Evolutionary conservation across 2,797 vertebrate species (phyloP).

Genomic region (Propithecus perrieri): DNA sequence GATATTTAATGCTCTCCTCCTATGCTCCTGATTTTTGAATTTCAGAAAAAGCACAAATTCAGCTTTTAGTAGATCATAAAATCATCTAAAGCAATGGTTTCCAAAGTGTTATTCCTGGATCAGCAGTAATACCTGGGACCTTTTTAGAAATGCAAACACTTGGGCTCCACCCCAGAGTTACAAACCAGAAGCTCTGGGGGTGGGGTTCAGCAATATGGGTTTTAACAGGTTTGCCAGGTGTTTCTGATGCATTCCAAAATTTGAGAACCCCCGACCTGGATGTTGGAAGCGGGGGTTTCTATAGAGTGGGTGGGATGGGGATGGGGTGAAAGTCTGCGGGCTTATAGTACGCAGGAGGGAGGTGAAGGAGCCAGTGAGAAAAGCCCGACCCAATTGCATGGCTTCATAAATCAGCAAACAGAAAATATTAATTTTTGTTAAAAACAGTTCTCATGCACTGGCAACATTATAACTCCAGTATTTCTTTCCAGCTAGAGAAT

Average conservation of each 20-base stretch:
- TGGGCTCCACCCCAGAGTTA: not conserved
- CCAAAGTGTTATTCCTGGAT: not conserved
- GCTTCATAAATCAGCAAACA: not conserved
- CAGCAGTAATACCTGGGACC: not conserved
- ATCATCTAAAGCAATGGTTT: not conserved
- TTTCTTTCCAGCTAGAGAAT: not conserved
- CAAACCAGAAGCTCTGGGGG: not conserved
- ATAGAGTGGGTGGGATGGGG: rapidly evolving
- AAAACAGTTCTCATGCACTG: not conserved
- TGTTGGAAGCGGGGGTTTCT: not conserved
- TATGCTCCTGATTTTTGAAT: not conserved
- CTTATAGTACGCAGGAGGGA: not conserved
- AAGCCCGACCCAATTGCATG: not conserved
- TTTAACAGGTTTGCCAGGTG: not conserved
- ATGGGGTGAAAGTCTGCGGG: rapidly evolving
- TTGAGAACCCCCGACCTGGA: not conserved
- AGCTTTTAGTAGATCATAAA: not conserved
- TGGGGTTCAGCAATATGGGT: not conserved
- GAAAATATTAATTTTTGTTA: not conserved
- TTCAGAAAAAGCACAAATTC: not conserved
- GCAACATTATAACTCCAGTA: not conserved
- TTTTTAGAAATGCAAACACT: not conserved
- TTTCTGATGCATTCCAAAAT: not conserved
- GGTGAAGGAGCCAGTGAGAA: not conserved
- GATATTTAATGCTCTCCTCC: not conserved